Evolutionary conservation across 1,140 invertebrate genomes (phyloP).

Genomic region (Maniola jurtina): DNA sequence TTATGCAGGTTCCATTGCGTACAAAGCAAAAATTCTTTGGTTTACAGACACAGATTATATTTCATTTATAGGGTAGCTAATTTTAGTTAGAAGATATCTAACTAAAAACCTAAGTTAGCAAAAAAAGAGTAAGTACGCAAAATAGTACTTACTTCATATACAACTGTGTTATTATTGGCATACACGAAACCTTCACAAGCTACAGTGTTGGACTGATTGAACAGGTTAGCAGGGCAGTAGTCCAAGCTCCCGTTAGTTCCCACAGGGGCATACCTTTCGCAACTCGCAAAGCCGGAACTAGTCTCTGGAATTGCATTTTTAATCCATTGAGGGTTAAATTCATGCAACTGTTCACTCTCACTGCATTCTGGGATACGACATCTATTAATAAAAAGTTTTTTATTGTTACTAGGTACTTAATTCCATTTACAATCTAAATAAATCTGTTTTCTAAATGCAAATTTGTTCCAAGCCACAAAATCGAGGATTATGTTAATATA

Average conservation of each 20-base stretch:
- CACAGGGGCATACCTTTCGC: constrained; percentile 41
- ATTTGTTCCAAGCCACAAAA: too few relatives aligned
- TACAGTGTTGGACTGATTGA: constrained; percentile 36
- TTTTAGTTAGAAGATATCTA: too few relatives aligned
- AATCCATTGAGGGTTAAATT: constrained; percentile 55
- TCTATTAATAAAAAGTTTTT: constrained; percentile 40
- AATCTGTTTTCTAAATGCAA: too few relatives aligned
- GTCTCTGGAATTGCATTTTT: constrained; percentile 52
- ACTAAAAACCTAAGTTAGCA: too few relatives aligned
- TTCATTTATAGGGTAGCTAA: too few relatives aligned
- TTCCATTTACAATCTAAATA: too few relatives aligned
- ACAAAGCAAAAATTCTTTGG: too few relatives aligned
- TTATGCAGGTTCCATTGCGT: too few relatives aligned
- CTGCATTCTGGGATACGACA: constrained; percentile 67
- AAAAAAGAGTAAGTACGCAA: not conserved
- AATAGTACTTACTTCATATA: constrained; percentile 64
- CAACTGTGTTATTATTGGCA: constrained; percentile 57
- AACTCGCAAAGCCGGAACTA: constrained; percentile 40
- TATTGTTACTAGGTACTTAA: too few relatives aligned
- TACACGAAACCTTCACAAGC: constrained; percentile 60
- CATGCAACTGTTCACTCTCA: constrained; percentile 34
- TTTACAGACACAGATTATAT: too few relatives aligned
- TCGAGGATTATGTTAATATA: too few relatives aligned
- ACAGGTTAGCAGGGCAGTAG: constrained; percentile 48
- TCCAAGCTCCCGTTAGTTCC: constrained; percentile 40